Evolutionary conservation across 2,888 invertebrate genomes (phyloP).

Genomic region (Ichneumoninae sp.): DNA sequence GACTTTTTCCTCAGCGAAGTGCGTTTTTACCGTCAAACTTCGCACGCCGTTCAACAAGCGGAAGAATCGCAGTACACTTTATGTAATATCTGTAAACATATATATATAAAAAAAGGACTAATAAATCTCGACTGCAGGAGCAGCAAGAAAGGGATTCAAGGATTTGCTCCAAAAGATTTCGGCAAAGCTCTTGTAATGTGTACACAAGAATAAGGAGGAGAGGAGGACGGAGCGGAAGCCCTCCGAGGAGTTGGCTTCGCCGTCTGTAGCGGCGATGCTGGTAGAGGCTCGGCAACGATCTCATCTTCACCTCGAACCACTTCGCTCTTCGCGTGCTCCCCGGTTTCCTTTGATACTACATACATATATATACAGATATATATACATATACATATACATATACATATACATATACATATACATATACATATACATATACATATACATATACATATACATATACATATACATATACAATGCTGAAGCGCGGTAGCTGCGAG

Average conservation of each 20-base stretch:
- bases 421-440: constrained; percentile 11
- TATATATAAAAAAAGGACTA: background rate
- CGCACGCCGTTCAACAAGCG: constrained; percentile 1
- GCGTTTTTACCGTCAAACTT: background rate
- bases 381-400: background rate
- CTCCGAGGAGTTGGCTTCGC: constrained; percentile 22
- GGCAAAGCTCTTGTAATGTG: constrained; percentile 52
- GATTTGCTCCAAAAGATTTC: constrained; percentile 54
- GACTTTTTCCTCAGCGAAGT: background rate
- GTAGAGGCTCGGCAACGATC: constrained; percentile 65
- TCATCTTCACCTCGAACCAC: constrained; percentile 63
- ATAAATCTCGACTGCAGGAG: constrained; percentile 19
- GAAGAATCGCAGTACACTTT: background rate
- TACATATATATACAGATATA: constrained; percentile 1
- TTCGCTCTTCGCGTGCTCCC: constrained; percentile 62
- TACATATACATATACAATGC: background rate
- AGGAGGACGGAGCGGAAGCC: constrained; percentile 37
- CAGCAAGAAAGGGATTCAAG: background rate
- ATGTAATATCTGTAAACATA: background rate
- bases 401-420: background rate
- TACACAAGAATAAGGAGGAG: constrained; percentile 45
- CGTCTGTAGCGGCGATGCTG: constrained; percentile 57
- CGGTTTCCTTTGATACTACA: constrained; percentile 52
- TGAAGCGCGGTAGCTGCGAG: constrained; percentile 26
- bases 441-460: constrained; percentile 2